A percentile compares a stretch with the other conserved stretches of the same genome.
Conservation (phyloP, 2,113 vertebrate species). For the Cyphomyrus plagiostoma region DNA sequence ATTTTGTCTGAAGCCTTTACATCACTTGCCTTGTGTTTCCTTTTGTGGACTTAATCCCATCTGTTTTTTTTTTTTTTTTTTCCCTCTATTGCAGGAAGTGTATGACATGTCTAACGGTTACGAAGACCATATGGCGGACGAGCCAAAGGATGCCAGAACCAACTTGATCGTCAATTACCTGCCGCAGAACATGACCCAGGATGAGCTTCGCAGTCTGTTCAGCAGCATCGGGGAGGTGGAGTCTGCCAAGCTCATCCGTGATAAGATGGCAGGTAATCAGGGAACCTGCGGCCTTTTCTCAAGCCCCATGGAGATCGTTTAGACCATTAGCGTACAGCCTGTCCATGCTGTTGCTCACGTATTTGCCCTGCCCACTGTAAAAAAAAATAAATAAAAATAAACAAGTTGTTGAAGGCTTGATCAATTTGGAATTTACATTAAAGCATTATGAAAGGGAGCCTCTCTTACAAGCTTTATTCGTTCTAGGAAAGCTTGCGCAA, state of each 20-base stretch:
- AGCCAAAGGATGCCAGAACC: conserved; percentile 81
- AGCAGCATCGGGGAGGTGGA: conserved; percentile 93
- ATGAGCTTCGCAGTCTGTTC: conserved; percentile 88
- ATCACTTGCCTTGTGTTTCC: not conserved
- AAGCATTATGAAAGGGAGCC: not conserved
- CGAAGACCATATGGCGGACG: conserved; percentile 88
- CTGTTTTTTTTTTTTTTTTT: not conserved
- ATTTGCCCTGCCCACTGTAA: not conserved
- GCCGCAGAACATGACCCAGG: conserved; percentile 97
- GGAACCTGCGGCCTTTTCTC: conserved; percentile 2
- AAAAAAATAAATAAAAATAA: not conserved
- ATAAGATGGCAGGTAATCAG: conserved; percentile 92
- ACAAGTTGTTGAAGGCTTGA: not conserved
- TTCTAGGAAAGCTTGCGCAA: not conserved
- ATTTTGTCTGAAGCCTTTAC: not conserved
- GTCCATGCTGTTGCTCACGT: not conserved
- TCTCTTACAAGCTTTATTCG: not conserved
- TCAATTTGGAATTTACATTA: not conserved
- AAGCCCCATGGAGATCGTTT: not conserved
- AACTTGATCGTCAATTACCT: conserved; percentile 98
- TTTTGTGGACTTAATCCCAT: not conserved
- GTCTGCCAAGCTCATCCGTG: conserved; percentile 91
- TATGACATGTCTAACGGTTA: conserved; percentile 84
- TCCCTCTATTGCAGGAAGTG: conserved; percentile 55
- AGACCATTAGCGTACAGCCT: not conserved